Conservation (phyloP, 2,797 vertebrate species). For the Labeo calbasu region DNA sequence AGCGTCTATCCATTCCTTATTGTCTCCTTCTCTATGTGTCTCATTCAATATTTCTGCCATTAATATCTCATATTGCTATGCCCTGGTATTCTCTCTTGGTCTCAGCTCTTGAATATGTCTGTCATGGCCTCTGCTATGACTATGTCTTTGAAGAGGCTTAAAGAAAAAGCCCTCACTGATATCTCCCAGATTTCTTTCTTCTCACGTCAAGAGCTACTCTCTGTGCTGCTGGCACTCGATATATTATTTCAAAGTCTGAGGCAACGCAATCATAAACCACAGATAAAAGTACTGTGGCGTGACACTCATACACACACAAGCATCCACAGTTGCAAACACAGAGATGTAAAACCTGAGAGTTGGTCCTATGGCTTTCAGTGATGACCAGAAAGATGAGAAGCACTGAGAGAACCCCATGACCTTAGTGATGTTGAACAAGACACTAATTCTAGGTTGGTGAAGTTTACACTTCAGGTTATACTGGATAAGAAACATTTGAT, state of each 20-base stretch:
- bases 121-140: constrained; percentile 58
- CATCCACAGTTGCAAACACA: neutral
- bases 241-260: constrained; percentile 71
- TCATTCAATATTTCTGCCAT: constrained; percentile 54
- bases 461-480: neutral
- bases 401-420: neutral
- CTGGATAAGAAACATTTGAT: neutral
- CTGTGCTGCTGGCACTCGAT: constrained; percentile 61
- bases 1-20: constrained; percentile 59
- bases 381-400: neutral
- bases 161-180: constrained; percentile 60
- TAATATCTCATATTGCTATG: constrained; percentile 47
- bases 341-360: neutral
- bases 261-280: constrained; percentile 65
- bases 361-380: neutral
- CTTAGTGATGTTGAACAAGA: neutral
- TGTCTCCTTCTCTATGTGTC: constrained; percentile 57
- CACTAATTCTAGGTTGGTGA: neutral
- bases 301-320: constrained; percentile 29
- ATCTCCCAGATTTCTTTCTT: constrained; percentile 70
- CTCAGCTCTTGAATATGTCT: constrained; percentile 51
- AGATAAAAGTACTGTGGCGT: constrained; percentile 56
- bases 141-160: constrained; percentile 68
- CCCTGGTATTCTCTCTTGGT: constrained; percentile 45
- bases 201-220: constrained; percentile 61